Base-by-base conservation (phyloP, 2,113 vertebrate genomes). In the Pristiophorus japonicus region DNA sequence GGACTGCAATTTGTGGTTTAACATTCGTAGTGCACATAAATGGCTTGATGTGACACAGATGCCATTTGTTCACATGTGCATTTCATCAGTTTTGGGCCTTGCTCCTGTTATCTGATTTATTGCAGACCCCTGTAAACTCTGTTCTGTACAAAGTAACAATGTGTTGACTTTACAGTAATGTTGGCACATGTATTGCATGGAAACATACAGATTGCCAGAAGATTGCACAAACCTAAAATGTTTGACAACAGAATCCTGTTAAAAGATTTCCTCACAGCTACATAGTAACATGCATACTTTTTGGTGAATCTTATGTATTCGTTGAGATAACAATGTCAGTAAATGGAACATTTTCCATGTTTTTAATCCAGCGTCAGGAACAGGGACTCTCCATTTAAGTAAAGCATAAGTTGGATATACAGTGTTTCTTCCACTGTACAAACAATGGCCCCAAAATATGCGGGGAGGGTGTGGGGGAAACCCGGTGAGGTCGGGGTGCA, bases 11-110 rank as follows among this genome's bases (percentile, higher is more conserved):
- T 70, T 94, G 63, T 94, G 66, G 51, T 94, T 94, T 45, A 45
- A 45, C 92, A 30, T 94, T 67, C 10, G 38, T 4, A 24, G 65
- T 34, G 27, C 65, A 34, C 11, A 51, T 70, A 70, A 94, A 94
- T 70, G 45, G 12, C n/a, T 94, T 94, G 93, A 94, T 51, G 66
- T 47, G 93, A 94, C 66, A 70, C 93, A 94, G 93, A 94, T 94
- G 93, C 65, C 65, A 94, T 94, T 70, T 47, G 42, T 38, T 70
- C 66, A 94, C 65, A 94, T 73, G 45, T 94, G 66, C 8, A 94
- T 94, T 70, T 70, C 65, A 94, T 94, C 66, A 70, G 93, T 12
- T 67, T 70, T 30, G 11, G 66, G 42, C 2, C 65, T 24, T 94
- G 65, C 45, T 70, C 66, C 93, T 70, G 93, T 70, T 47, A 47